These are phyloP conservation scores for Sitophilus oryzae DNA, from an alignment of 1,140 invertebrate species.

Conservation along the genomic window DNA sequence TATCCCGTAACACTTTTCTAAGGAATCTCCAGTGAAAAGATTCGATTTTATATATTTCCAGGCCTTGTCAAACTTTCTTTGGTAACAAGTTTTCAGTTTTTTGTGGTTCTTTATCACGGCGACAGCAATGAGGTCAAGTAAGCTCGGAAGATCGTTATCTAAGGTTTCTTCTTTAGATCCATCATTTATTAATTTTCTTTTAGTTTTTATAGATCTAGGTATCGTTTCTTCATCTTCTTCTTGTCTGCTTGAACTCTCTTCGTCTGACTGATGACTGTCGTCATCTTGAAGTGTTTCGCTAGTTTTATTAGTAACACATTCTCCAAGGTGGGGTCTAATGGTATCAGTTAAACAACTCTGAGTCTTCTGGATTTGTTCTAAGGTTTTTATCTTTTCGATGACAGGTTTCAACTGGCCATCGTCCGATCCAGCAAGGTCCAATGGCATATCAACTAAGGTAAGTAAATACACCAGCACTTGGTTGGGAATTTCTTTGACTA, in stretches of 20 bases:
- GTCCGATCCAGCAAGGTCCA: constrained; percentile 18
- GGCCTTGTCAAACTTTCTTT: constrained; percentile 27
- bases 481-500: constrained; percentile 33
- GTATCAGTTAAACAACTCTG: constrained; percentile 25
- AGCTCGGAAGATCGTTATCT: constrained; percentile 3
- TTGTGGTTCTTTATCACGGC: constrained; percentile 29
- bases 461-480: constrained; percentile 34
- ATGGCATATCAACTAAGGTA: constrained; percentile 33
- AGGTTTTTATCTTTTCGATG: constrained; percentile 24
- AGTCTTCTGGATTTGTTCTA: constrained; percentile 24
- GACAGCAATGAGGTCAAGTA: constrained; percentile 32
- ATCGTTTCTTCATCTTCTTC: background rate
- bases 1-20: constrained; percentile 29
- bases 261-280: background rate
- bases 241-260: background rate
- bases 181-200: constrained; percentile 8
- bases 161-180: constrained; percentile 7
- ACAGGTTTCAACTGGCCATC: constrained; percentile 16
- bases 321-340: constrained; percentile 25
- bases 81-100: constrained; percentile 26
- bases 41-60: constrained; percentile 33
- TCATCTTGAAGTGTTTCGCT: constrained; percentile 2
- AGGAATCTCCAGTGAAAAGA: constrained; percentile 9
- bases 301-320: constrained; percentile 22
- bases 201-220: background rate